These are phyloP conservation scores for Galaxea fascicularis DNA, from an alignment of 92 coral and sea anemone genomes.

Conservation along the genomic window DNA sequence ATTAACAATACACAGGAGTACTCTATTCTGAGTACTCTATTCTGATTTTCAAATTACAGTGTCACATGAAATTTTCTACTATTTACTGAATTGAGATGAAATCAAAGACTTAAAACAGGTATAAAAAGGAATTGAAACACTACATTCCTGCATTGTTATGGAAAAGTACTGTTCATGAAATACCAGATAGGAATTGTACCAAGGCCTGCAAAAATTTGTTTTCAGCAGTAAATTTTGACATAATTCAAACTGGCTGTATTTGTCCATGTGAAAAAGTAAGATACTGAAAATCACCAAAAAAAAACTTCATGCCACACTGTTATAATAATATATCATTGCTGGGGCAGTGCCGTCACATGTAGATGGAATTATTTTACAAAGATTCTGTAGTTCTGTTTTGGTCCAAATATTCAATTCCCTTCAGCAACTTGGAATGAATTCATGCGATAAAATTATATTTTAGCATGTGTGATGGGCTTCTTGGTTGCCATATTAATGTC, in stretches of 20 bases:
- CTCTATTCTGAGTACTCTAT: conserved; percentile 2
- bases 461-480: no score
- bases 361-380: conserved; percentile 15
- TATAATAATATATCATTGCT: conserved; percentile 13
- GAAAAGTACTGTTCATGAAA: no score
- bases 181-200: no score
- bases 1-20: no score
- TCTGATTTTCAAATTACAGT: conserved; percentile 12
- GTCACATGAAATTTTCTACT: neutral
- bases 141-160: neutral
- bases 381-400: conserved; percentile 20
- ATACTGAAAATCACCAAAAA: conserved; percentile 31
- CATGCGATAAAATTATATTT: no score
- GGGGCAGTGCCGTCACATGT: conserved; percentile 29
- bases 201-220: conserved; percentile 23
- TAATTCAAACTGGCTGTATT: conserved; percentile 26
- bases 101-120: no score
- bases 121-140: neutral
- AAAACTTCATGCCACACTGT: conserved; percentile 16
- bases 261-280: conserved; percentile 23
- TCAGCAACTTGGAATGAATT: conserved; percentile 12
- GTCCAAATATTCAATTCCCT: no score
- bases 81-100: neutral
- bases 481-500: neutral
- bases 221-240: conserved; percentile 14